Conservation (phyloP, 1,140 invertebrate genomes). For the Sinella curviseta region DNA sequence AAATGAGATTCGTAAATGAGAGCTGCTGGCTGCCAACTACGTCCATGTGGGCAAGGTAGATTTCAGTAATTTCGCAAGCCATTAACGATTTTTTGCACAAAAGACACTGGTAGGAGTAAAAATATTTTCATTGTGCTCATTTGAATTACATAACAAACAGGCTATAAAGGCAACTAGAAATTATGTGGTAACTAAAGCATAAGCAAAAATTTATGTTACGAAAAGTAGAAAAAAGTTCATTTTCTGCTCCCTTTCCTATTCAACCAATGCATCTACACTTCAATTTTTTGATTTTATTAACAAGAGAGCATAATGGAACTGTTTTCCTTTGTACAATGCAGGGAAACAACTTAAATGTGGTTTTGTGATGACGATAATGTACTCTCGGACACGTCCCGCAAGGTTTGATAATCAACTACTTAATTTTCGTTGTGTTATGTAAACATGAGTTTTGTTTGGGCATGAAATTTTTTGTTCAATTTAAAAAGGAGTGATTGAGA, state of each 20-base stretch:
- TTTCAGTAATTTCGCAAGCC: background rate
- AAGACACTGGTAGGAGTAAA: too few species aligned
- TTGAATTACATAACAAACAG: background rate
- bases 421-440: slow-evolving; percentile 10
- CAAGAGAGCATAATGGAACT: too few species aligned
- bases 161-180: background rate
- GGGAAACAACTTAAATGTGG: background rate
- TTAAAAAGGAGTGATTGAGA: background rate
- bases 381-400: background rate
- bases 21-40: too few species aligned
- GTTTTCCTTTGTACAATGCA: too few species aligned
- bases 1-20: too few species aligned
- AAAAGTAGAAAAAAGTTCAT: too few species aligned
- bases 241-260: too few species aligned
- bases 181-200: too few species aligned
- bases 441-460: background rate
- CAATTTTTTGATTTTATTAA: too few species aligned
- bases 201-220: too few species aligned
- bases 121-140: background rate
- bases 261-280: too few species aligned
- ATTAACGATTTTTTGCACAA: background rate
- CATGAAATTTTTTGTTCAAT: slow-evolving; percentile 6
- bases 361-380: background rate
- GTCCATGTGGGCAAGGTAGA: background rate
- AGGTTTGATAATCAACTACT: slow-evolving; percentile 8